Conservation (phyloP, 2,888 invertebrate genomes). For the Tipula confusa region DNA sequence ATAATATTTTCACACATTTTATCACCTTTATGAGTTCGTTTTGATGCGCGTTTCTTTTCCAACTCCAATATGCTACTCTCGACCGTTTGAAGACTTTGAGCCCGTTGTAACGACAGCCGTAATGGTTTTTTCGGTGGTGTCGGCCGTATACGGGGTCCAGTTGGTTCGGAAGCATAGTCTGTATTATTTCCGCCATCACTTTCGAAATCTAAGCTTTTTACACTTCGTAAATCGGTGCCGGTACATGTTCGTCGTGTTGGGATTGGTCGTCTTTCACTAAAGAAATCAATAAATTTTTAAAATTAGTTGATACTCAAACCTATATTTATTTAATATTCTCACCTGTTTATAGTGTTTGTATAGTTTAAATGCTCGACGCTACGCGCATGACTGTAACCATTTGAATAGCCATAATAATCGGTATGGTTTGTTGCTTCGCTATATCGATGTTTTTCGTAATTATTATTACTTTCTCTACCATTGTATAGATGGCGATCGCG, state of each 20-base stretch:
- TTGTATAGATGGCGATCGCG: background rate
- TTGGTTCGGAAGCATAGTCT: constrained; percentile 59
- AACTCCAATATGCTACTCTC: constrained; percentile 42
- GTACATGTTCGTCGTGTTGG: constrained; percentile 35
- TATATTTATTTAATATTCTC: background rate
- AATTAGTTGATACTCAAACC: too few relatives aligned
- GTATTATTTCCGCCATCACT: constrained; percentile 57
- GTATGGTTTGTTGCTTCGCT: constrained; percentile 34
- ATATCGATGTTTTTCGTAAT: background rate
- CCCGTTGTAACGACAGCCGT: constrained; percentile 74
- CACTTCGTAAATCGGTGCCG: constrained; percentile 52
- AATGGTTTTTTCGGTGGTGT: constrained; percentile 83
- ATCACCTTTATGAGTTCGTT: constrained; percentile 45
- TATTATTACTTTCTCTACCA: constrained; percentile 26
- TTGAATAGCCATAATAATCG: background rate
- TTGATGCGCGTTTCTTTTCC: constrained; percentile 45
- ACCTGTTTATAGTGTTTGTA: background rate
- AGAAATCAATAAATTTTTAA: background rate
- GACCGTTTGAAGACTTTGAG: constrained; percentile 75
- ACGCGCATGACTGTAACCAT: constrained; percentile 40
- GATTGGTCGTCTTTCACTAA: constrained; percentile 40
- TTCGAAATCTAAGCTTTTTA: constrained; percentile 72
- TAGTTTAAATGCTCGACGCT: constrained; percentile 49
- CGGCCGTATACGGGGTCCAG: constrained; percentile 53
- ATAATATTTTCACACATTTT: constrained; percentile 37